Evolutionary conservation across 1,140 invertebrate species (phyloP).

Genomic region (Leptinotarsa texana): DNA sequence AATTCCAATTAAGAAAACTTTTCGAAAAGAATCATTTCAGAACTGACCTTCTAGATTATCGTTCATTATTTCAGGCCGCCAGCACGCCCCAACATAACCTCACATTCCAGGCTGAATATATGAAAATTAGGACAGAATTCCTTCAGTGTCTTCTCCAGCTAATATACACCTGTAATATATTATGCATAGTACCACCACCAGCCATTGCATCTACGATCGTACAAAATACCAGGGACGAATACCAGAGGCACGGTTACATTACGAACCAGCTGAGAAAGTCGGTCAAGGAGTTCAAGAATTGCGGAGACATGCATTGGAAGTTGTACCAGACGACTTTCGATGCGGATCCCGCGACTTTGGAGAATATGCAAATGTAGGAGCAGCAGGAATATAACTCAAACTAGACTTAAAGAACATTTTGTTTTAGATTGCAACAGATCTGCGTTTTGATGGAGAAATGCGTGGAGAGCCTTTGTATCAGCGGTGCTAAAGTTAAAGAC

Average conservation of each 20-base stretch:
- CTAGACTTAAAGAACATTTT: neutral
- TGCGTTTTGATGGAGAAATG: conserved; percentile 75
- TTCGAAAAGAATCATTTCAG: neutral
- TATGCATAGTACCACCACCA: conserved; percentile 89
- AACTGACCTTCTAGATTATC: neutral
- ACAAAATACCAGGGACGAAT: conserved; percentile 76
- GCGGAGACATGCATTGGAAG: conserved; percentile 78
- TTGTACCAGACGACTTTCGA: conserved; percentile 92
- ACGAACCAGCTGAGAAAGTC: conserved; percentile 81
- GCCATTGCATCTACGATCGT: conserved; percentile 86
- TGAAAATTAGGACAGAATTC: conserved; percentile 74
- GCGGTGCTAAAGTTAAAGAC: conserved; percentile 46
- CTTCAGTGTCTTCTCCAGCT: conserved; percentile 76
- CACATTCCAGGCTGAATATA: conserved; percentile 80
- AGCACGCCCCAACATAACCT: conserved; percentile 69
- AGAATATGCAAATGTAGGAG: conserved; percentile 72
- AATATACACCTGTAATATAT: conserved; percentile 76
- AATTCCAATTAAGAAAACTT: no score
- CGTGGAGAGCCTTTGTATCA: conserved; percentile 70
- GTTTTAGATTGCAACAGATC: conserved; percentile 72
- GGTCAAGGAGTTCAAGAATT: conserved; percentile 72
- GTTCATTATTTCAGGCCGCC: conserved; percentile 60
- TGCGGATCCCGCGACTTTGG: conserved; percentile 83
- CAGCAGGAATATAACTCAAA: neutral
- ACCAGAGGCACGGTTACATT: conserved; percentile 81